Percentiles rank a stretch among this genome's conserved stretches.
These are phyloP conservation scores for Melipona beecheii DNA, from an alignment of 2,888 invertebrate genomes.

Conservation along the genomic window DNA sequence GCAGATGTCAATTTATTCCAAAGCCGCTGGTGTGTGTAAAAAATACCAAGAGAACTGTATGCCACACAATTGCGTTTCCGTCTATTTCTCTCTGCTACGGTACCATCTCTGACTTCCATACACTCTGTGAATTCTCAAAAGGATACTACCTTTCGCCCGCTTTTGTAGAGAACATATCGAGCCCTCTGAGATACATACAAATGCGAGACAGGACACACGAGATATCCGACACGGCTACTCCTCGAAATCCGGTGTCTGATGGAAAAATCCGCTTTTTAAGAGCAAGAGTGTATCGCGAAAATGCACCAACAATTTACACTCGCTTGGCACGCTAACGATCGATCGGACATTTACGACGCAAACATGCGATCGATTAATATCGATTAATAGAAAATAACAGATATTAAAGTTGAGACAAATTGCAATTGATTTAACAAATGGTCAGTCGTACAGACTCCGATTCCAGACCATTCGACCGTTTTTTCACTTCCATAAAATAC, in stretches of 20 bases:
- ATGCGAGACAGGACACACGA: constrained; percentile 29
- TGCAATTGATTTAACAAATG: too few species aligned
- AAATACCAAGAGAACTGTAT: constrained; percentile 44
- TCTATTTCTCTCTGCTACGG: constrained; percentile 42
- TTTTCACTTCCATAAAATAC: not conserved
- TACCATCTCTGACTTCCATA: constrained; percentile 53
- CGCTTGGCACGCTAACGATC: too few species aligned
- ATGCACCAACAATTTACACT: not conserved
- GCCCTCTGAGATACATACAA: constrained; percentile 41
- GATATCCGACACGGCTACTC: constrained; percentile 33
- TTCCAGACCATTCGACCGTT: not conserved
- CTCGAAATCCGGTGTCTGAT: constrained; percentile 33
- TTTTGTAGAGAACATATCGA: constrained; percentile 46
- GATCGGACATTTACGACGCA: too few species aligned
- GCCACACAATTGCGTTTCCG: constrained; percentile 58
- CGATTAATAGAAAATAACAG: too few species aligned
- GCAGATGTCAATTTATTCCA: constrained; percentile 41
- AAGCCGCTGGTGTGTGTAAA: constrained; percentile 9
- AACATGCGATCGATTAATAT: too few species aligned
- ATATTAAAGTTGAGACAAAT: too few species aligned
- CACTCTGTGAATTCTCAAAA: constrained; percentile 53
- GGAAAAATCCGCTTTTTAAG: constrained; percentile 34
- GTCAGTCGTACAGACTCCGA: too few species aligned
- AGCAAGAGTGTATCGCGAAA: not conserved
- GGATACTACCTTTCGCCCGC: constrained; percentile 45